Percentiles rank a stretch among this genome's conserved stretches.
Conservation (phyloP, 2,888 invertebrate species). For the Empis livida region DNA sequence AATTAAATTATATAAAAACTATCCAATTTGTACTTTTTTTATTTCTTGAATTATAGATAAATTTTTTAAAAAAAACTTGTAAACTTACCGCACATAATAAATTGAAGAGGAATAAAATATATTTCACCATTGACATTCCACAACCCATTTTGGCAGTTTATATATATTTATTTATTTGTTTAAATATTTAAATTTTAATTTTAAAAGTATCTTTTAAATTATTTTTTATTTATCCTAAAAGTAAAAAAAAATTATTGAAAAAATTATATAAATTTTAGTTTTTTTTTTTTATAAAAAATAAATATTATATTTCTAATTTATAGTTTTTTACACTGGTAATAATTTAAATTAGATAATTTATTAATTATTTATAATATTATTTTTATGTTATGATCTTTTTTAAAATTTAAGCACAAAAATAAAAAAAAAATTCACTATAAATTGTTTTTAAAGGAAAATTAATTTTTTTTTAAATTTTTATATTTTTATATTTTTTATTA, state of each 20-base stretch:
- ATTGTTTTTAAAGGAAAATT: too few relatives aligned
- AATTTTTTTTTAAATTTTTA: too few relatives aligned
- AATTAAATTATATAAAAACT: too few relatives aligned
- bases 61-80: too few relatives aligned
- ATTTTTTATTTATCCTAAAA: neutral
- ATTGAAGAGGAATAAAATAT: constrained; percentile 70
- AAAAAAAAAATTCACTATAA: too few relatives aligned
- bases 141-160: constrained; percentile 45
- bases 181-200: neutral
- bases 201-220: neutral
- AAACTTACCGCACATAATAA: constrained; percentile 63
- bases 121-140: constrained; percentile 69
- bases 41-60: too few relatives aligned
- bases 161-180: constrained; percentile 1
- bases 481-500: too few relatives aligned
- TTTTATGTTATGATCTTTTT: neutral
- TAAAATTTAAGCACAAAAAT: too few relatives aligned
- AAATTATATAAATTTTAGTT: neutral
- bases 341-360: neutral
- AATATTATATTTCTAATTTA: too few relatives aligned
- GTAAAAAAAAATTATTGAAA: neutral
- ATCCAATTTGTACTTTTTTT: too few relatives aligned
- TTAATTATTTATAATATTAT: neutral
- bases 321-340: neutral
- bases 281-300: neutral